Evolutionary conservation across 2,113 vertebrate species (phyloP).

Genomic region (Hystrix brachyura): DNA sequence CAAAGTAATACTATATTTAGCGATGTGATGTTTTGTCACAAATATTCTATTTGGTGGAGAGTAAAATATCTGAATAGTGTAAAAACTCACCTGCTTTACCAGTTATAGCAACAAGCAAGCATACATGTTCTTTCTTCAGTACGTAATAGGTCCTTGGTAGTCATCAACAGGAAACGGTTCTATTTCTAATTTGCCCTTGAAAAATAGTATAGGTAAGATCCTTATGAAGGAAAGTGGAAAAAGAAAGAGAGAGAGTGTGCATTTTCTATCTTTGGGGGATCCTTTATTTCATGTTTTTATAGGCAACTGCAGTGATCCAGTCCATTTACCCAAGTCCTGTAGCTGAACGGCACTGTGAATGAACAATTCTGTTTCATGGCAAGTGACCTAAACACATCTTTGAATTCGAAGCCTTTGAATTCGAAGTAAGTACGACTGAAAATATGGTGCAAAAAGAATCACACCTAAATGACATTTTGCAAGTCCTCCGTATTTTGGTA

Average conservation of each 20-base stretch:
- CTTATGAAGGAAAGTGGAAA: neutral
- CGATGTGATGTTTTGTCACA: neutral
- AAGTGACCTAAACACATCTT: conserved; percentile 63
- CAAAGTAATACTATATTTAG: neutral
- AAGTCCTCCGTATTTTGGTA: neutral
- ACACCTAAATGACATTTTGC: conserved; percentile 56
- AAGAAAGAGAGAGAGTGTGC: neutral
- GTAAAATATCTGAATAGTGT: neutral
- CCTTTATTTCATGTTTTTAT: conserved; percentile 9
- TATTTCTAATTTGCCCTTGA: neutral
- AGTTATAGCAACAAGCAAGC: neutral
- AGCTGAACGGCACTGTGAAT: neutral
- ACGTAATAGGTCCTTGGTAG: neutral
- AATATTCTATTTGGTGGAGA: neutral
- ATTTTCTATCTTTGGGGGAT: neutral
- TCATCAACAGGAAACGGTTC: conserved; percentile 1
- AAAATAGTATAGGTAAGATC: neutral
- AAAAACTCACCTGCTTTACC: neutral
- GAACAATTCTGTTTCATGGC: conserved; percentile 3
- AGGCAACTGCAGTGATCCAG: neutral
- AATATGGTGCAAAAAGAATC: conserved; percentile 62
- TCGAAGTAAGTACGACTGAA: conserved; percentile 44
- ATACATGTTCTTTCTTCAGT: rapidly evolving
- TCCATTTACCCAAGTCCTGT: neutral
- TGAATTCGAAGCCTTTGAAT: conserved; percentile 53